Evolutionary conservation across 92 coral and sea anemone genomes (phyloP), one percentile per base, ranked within the genome.

Genomic region (Hydrozoanthus gracilis): DNA sequence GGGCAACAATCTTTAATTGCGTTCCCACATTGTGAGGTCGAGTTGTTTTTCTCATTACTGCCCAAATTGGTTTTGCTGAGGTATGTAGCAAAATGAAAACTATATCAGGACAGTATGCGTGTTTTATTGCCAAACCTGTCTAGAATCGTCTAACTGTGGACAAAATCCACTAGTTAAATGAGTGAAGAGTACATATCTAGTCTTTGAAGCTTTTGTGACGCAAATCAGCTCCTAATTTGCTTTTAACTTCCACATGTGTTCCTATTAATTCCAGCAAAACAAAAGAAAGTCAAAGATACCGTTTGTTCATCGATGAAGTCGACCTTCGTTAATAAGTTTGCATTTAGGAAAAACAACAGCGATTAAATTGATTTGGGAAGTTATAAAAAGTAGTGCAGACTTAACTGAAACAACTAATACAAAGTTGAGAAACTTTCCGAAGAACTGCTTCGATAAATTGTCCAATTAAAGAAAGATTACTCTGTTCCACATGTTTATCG

Each of bases 161-260:
- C 3, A 51, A 44, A 77, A 18, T 55, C 44, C 46, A 56, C 39
- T 77, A 51, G 66, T 51, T 44, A 10, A 52, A 44, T 27, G 20
- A 56, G 35, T 66, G 44, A 48, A 8, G 16, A 80, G 48, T 17
- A 27, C 71, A 18, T 45, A 80, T 69, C 7, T 15, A 64, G 61
- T 12, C 18, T 64, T 67, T 79, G 46, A 46, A 67, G 27, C 17
- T 47, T 48, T 80, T 80, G 74, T 80, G 45, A 80, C 85, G 74
- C 62, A 80, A 80, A 80, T 80, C 47, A 49, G 7, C 73, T 68
- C 49, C 39, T 50, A 74, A 18, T 64, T 64, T 80, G 48, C 73
- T 48, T 79, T 80, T 65, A 18, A 62, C 73, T 80, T 49, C 8
- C 74, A 80, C 85, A 46, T 67, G 85, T 65, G 74, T 64, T 65